phyloP scores from a whole-genome alignment of 2,888 invertebrate species.

The Ephialtes manifestator region DNA sequence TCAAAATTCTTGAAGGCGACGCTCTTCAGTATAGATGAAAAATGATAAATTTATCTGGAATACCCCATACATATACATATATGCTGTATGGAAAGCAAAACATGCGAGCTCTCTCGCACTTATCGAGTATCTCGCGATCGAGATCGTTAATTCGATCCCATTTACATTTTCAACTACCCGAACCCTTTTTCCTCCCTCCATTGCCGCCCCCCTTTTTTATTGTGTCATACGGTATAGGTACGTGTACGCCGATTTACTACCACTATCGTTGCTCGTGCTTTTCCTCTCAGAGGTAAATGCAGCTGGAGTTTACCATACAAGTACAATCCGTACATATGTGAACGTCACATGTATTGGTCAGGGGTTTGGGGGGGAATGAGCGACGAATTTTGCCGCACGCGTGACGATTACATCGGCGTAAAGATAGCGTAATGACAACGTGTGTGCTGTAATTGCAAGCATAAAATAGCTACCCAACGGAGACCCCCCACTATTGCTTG shows the following conservation, averaged over 20 bases:
- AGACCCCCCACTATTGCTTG: slow-evolving; percentile 37
- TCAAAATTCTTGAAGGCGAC: too few species aligned
- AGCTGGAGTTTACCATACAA: background rate
- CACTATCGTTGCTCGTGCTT: slow-evolving; percentile 1
- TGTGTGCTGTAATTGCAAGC: slow-evolving; percentile 61
- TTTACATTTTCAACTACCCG: slow-evolving; percentile 81
- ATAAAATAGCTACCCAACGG: slow-evolving; percentile 59
- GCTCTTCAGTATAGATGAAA: too few species aligned
- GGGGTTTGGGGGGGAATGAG: slow-evolving; percentile 31
- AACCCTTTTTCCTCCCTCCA: slow-evolving; percentile 17
- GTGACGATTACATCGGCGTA: slow-evolving; percentile 69
- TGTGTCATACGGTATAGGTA: slow-evolving; percentile 31
- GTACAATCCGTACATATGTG: background rate
- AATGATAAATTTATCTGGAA: too few species aligned
- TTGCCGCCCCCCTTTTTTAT: slow-evolving; percentile 17
- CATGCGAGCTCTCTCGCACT: slow-evolving; percentile 41
- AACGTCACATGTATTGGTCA: background rate
- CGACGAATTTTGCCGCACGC: slow-evolving; percentile 65
- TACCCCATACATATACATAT: slow-evolving; percentile 19
- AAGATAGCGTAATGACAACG: slow-evolving; percentile 69
- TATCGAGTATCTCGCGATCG: slow-evolving; percentile 69
- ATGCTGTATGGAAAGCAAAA: slow-evolving; percentile 26
- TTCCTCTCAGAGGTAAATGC: background rate
- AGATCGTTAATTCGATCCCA: slow-evolving; percentile 77
- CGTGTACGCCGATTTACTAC: slow-evolving; percentile 33